These are phyloP conservation scores for Chironex yamaguchii DNA, from an alignment of 30 jellyfish, hydroid and myxozoan species.

Conservation along the genomic window DNA sequence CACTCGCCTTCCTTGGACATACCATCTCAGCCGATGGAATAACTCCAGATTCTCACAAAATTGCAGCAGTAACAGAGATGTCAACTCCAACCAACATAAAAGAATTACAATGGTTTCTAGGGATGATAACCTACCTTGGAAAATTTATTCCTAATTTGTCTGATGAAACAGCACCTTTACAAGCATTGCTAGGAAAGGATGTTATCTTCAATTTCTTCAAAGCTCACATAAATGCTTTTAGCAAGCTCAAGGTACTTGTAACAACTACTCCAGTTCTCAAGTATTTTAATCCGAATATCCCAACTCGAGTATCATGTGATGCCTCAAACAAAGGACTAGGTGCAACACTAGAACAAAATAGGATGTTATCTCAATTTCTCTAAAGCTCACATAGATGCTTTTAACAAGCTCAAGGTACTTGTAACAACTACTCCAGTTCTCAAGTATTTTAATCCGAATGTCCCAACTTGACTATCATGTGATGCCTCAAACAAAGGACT, in stretches of 20 bases:
- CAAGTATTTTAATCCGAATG: conserved; percentile 52
- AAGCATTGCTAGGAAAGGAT: conserved; percentile 32
- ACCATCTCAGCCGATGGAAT: conserved; percentile 45
- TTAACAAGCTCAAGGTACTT: conserved; percentile 36
- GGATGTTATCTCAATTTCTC: conserved; percentile 29
- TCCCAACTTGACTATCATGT: conserved; percentile 27
- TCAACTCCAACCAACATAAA: conserved; percentile 41
- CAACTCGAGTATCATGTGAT: conserved; percentile 23
- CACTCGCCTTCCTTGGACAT: conserved; percentile 42
- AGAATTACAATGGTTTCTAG: conserved; percentile 26
- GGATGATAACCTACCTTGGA: conserved; percentile 65
- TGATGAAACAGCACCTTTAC: conserved; percentile 37
- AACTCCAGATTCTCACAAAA: conserved; percentile 41
- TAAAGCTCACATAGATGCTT: conserved; percentile 58
- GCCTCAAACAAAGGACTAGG: conserved; percentile 23
- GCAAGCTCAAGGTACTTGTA: neutral
- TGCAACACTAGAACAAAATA: conserved; percentile 52
- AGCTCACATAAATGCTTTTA: conserved; percentile 12
- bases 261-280: conserved; percentile 11
- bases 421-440: conserved; percentile 53
- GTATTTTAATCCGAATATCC: conserved; percentile 51
- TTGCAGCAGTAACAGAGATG: conserved; percentile 32
- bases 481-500: conserved; percentile 70
- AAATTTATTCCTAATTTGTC: conserved; percentile 55
- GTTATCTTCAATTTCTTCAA: neutral